Evolutionary conservation across 2,113 vertebrate genomes (phyloP).

Genomic region (Tychaedon coryphoeus): DNA sequence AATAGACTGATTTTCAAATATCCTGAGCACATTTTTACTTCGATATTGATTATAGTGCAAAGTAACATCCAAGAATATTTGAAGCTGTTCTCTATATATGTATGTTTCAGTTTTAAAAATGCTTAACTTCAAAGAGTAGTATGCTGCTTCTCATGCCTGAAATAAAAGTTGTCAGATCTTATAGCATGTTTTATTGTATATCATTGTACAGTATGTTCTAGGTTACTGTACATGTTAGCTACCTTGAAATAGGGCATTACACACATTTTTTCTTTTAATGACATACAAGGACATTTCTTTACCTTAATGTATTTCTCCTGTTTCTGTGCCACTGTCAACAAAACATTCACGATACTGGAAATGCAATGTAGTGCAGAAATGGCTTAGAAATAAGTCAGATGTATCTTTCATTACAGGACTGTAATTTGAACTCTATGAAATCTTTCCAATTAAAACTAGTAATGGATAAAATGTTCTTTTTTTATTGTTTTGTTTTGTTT

Average conservation of each 20-base stretch:
- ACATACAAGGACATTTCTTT: neutral
- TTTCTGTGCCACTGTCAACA: neutral
- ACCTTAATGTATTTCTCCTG: neutral
- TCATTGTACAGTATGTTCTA: neutral
- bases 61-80: neutral
- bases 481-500: neutral
- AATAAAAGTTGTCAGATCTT: neutral
- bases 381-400: neutral
- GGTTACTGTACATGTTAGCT: neutral
- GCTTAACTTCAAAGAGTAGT: neutral
- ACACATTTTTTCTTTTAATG: neutral
- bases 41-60: neutral
- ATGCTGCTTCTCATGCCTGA: neutral
- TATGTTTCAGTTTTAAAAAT: neutral
- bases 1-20: neutral
- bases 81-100: neutral
- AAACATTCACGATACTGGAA: neutral
- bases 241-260: neutral
- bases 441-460: neutral
- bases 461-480: neutral
- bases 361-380: neutral
- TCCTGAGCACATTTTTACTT: neutral
- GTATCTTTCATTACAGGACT: neutral
- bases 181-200: neutral
- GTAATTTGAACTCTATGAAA: neutral